Percentiles rank a stretch among this genome's conserved stretches.
Conservation (phyloP, 2,113 vertebrate genomes). For the Microcebus murinus region DNA sequence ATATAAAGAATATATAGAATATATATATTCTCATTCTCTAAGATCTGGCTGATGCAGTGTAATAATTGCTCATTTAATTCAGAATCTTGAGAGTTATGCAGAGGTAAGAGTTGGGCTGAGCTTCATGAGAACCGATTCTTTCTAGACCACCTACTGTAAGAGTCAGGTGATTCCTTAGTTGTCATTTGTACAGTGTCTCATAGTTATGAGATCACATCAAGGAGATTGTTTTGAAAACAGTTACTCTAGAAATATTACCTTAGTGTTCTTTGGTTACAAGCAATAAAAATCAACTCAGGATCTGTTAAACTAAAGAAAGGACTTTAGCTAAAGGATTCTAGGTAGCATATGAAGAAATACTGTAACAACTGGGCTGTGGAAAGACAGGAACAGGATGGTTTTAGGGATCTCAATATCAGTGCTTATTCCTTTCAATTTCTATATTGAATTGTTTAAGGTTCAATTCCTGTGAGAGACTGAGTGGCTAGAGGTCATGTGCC, state of each 20-base stretch:
- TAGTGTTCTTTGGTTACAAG: slow-evolving; percentile 16
- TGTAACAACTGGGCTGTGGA: neutral
- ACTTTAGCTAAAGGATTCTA: slow-evolving; percentile 20
- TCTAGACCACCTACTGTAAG: neutral
- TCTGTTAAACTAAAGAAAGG: neutral
- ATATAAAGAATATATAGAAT: slow-evolving; percentile 5
- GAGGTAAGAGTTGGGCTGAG: neutral
- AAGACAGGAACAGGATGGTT: neutral
- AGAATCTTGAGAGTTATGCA: neutral
- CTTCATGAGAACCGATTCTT: neutral
- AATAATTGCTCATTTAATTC: slow-evolving; percentile 10
- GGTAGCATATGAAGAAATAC: slow-evolving; percentile 36
- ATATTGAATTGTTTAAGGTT: neutral
- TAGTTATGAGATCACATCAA: neutral
- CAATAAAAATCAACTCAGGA: neutral
- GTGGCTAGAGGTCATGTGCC: neutral
- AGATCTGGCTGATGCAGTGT: neutral
- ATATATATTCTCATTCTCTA: neutral
- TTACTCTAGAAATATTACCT: slow-evolving; percentile 18
- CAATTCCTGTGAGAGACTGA: neutral
- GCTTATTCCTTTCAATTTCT: slow-evolving; percentile 7
- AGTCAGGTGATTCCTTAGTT: neutral
- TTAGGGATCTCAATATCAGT: neutral
- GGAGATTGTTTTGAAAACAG: slow-evolving; percentile 37
- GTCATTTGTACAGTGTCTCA: neutral